Percentiles rank a stretch among this genome's conserved stretches.
phyloP scores from a whole-genome alignment of 2,797 vertebrate species.

The Anniella stebbinsi region DNA sequence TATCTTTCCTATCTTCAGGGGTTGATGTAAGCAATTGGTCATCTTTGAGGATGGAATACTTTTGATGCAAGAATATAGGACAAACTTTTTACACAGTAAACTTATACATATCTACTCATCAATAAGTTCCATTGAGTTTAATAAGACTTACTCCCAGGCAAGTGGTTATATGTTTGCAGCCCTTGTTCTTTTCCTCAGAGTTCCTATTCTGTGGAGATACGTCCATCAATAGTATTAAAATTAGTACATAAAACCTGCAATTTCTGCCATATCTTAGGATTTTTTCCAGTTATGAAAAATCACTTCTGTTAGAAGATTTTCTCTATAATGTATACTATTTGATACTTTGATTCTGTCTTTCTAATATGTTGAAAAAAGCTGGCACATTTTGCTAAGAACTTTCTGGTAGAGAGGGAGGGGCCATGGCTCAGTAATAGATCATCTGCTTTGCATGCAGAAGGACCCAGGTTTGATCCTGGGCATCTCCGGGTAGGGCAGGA shows the following conservation, averaged over 20 bases:
- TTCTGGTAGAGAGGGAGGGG: background rate
- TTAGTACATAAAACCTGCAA: background rate
- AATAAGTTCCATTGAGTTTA: background rate
- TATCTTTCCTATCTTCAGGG: background rate
- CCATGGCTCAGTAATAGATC: too few relatives aligned
- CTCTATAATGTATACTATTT: background rate
- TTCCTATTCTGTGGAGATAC: background rate
- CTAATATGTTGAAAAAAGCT: background rate
- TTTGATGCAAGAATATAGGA: background rate
- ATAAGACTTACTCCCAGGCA: background rate
- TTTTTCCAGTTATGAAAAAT: background rate
- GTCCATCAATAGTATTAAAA: background rate
- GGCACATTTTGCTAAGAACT: background rate
- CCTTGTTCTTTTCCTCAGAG: background rate
- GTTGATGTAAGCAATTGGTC: background rate
- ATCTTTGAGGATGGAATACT: background rate
- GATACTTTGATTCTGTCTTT: background rate
- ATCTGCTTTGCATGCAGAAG: too few relatives aligned
- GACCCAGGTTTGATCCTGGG: too few relatives aligned
- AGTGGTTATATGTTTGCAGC: too few relatives aligned
- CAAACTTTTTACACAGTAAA: background rate
- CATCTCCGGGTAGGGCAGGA: too few relatives aligned
- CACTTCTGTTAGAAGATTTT: background rate
- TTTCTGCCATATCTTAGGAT: background rate
- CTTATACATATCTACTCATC: too few relatives aligned